Conservation (phyloP, 2,888 invertebrate species). For the Caenorhabditis imperialis region DNA sequence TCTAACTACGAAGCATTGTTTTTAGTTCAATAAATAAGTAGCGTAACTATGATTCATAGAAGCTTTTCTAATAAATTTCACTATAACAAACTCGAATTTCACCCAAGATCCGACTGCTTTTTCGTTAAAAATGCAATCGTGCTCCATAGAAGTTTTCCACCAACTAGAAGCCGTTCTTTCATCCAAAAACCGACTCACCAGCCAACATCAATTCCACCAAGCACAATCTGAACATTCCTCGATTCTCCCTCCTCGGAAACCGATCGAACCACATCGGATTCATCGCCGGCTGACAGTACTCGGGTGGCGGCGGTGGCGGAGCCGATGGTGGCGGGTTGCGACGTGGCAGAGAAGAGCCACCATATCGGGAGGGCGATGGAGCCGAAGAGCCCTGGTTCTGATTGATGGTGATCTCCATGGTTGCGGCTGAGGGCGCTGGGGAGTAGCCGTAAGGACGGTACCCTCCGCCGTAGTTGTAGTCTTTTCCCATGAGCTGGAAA, state of each 20-base stretch:
- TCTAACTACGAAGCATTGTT: too few relatives aligned
- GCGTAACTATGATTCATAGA: too few relatives aligned
- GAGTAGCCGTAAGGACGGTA: slow-evolving; percentile 67
- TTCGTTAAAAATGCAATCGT: too few relatives aligned
- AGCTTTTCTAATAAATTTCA: too few relatives aligned
- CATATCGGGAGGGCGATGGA: slow-evolving; percentile 45
- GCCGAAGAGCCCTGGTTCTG: slow-evolving; percentile 57
- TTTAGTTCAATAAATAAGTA: too few relatives aligned
- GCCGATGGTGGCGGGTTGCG: slow-evolving; percentile 53
- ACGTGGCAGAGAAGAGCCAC: slow-evolving; percentile 33
- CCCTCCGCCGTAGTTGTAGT: slow-evolving; percentile 60
- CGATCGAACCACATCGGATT: slow-evolving; percentile 74
- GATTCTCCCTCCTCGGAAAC: slow-evolving; percentile 73
- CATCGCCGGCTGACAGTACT: slow-evolving; percentile 59
- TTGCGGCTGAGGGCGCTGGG: slow-evolving; percentile 67
- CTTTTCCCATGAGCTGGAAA: slow-evolving; percentile 58
- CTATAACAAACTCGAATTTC: too few relatives aligned
- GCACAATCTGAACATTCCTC: slow-evolving; percentile 75
- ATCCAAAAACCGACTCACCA: too few relatives aligned
- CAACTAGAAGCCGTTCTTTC: too few relatives aligned
- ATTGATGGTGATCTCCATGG: slow-evolving; percentile 74
- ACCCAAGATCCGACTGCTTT: too few relatives aligned
- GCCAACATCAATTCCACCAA: slow-evolving; percentile 72
- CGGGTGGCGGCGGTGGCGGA: slow-evolving; percentile 63
- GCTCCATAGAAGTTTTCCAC: too few relatives aligned